Conservation (phyloP, 2,888 invertebrate species). For the Auanema sp. region DNA sequence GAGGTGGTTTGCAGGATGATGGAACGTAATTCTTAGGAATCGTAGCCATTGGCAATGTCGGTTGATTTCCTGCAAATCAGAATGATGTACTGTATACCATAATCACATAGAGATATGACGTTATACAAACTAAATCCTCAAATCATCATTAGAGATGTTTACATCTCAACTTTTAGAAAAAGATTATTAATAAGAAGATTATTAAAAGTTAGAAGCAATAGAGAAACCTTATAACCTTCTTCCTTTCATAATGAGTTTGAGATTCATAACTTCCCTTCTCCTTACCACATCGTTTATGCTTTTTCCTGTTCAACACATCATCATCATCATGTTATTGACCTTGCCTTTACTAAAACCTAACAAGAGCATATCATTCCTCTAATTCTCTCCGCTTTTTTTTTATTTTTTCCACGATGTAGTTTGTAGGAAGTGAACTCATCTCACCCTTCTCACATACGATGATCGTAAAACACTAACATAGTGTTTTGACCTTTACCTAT, state of each 20-base stretch:
- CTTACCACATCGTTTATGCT: background rate
- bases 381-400: too few species aligned
- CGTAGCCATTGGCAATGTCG: constrained; percentile 38
- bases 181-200: too few species aligned
- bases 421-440: too few species aligned
- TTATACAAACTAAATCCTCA: too few species aligned
- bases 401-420: too few species aligned
- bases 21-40: constrained; percentile 38
- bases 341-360: background rate
- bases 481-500: constrained; percentile 12
- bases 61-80: constrained; percentile 34
- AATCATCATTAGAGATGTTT: too few species aligned
- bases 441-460: background rate
- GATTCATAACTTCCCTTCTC: background rate
- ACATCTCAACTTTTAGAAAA: too few species aligned
- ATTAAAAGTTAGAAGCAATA: too few species aligned
- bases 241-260: background rate
- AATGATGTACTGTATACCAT: background rate
- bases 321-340: background rate
- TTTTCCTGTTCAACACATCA: background rate
- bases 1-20: constrained; percentile 40
- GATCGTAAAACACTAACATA: background rate
- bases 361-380: background rate
- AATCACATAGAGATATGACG: background rate
- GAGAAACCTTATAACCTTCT: background rate